phyloP scores from a whole-genome alignment of 2,113 vertebrate species.

The Orthonyx spaldingii region DNA sequence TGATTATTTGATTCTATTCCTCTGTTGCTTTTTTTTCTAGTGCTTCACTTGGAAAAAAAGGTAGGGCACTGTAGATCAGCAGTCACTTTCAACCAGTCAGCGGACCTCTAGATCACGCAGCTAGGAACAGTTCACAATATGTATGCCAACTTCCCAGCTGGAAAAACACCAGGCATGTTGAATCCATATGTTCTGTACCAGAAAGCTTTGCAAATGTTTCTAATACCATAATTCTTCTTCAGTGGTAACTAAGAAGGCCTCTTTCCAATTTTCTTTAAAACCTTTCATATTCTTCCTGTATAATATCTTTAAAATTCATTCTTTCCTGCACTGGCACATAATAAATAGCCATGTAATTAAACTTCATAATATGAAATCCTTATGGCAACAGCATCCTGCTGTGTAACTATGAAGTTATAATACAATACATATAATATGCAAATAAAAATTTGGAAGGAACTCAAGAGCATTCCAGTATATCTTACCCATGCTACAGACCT shows the following conservation, averaged over 20 bases:
- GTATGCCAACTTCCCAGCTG: neutral
- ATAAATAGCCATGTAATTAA: neutral
- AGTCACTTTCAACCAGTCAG: neutral
- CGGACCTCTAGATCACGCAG: neutral
- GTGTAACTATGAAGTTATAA: neutral
- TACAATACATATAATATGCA: neutral
- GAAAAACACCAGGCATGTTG: neutral
- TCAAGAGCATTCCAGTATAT: neutral
- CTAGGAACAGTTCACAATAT: neutral
- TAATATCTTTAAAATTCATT: neutral
- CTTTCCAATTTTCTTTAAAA: neutral
- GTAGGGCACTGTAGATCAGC: neutral
- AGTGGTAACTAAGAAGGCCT: neutral
- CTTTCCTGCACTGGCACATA: neutral
- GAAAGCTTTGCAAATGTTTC: conserved; percentile 2
- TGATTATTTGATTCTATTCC: neutral
- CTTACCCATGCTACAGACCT: neutral
- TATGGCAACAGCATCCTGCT: neutral
- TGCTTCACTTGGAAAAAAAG: neutral
- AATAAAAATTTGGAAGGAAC: neutral
- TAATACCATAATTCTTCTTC: neutral
- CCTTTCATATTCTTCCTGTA: neutral
- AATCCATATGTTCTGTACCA: neutral
- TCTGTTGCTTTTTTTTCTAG: neutral
- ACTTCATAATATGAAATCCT: neutral